A percentile compares a stretch with the other conserved stretches of the same genome.
phyloP scores from a whole-genome alignment of 2,797 vertebrate species.

The Lycodopsis pacificus region DNA sequence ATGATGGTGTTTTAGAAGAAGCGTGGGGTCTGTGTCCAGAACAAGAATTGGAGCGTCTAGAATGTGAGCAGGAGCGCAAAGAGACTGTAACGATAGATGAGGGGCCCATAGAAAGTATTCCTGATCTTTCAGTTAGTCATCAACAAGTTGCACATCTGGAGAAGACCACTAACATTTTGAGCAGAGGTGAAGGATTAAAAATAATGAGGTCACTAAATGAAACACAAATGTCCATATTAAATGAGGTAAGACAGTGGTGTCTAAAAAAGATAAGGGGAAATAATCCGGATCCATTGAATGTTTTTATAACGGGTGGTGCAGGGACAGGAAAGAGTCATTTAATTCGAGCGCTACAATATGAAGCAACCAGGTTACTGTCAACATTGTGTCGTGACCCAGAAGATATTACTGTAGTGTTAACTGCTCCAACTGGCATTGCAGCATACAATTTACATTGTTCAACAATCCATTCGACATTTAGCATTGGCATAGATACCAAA shows the following conservation, averaged over 20 bases:
- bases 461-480: conserved; percentile 38
- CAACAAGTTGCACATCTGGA: neutral
- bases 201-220: neutral
- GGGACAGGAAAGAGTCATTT: too few relatives aligned
- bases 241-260: too few relatives aligned
- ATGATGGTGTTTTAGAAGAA: neutral
- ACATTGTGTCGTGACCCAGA: conserved; percentile 1
- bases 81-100: neutral
- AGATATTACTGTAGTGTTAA: conserved; percentile 1
- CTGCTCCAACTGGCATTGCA: conserved; percentile 38
- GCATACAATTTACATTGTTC: conserved; percentile 29
- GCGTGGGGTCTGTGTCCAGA: neutral
- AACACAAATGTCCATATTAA: too few relatives aligned
- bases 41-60: neutral
- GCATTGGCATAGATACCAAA: neutral
- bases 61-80: neutral
- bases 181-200: neutral
- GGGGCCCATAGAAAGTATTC: neutral
- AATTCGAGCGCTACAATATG: too few relatives aligned
- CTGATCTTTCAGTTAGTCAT: neutral
- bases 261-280: too few relatives aligned
- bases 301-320: too few relatives aligned
- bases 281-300: too few relatives aligned
- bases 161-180: neutral
- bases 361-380: too few relatives aligned